Base-by-base conservation (phyloP, 2,888 invertebrate genomes). In the Tetragnatha montana region DNA sequence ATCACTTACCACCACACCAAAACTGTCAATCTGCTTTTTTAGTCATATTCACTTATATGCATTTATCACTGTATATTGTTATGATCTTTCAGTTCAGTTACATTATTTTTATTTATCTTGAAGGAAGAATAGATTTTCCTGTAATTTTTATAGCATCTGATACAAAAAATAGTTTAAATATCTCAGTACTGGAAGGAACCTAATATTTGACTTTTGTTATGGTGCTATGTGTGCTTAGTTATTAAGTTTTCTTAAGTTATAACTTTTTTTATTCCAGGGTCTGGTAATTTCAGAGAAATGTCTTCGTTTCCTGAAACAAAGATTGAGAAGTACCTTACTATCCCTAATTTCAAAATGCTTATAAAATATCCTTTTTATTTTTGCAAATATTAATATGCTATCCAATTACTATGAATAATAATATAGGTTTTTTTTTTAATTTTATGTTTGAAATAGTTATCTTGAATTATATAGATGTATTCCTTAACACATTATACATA, bases 271-370 rank as follows among this genome's bases (percentile, higher is more conserved):
- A 1, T 74, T 68, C 60, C n/a, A 92, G 92, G 85, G 60, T 91
- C 92, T 21, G 93, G 97, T 94, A 94, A 96, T n/a, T 97, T 96
- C 93, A 96, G 96, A 93, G 99, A 99, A 94, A 99, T 99, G 99
- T 98, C 98, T 79, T 99, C 99, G 47, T 98, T 99, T 93, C 97
- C 98, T 0, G 99, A 99, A 94, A 97, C 96, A 0, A 99, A 98
- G 94, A 98, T 97, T 0, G 98, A 99, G 92, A 97, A 97, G 92
- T 95, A 97, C 88, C 96, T 98, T 93, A 96, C 92, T 91, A 74
- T 92, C 94, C 94, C 93, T 10, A 87, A 92, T 49, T 92, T 89
- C 87, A 88, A 91, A 50, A 91, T 91, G 74, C 92, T 92, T 74
- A 71, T 92, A 17, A 91, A 91, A 91, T 92, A 92, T 91, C 91